Evolutionary conservation across 2,888 invertebrate species (phyloP).

Genomic region (Volucella inanis): DNA sequence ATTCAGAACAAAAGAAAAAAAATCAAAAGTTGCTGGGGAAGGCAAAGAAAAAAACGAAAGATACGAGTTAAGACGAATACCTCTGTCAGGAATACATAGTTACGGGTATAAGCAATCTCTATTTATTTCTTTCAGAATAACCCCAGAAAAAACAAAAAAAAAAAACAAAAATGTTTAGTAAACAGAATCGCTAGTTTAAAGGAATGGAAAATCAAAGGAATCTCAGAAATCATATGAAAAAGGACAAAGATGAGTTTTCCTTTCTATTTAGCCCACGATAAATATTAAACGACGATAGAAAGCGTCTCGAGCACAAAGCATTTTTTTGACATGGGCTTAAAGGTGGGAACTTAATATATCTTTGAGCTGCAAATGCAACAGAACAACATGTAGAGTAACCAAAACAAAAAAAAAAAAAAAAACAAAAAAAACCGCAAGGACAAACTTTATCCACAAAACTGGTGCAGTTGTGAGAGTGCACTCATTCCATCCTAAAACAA

Average conservation of each 20-base stretch:
- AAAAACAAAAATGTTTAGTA: neutral
- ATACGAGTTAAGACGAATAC: neutral
- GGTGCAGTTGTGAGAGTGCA: neutral
- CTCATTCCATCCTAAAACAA: neutral
- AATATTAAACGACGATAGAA: neutral
- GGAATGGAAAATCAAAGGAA: neutral
- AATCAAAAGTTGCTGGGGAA: neutral
- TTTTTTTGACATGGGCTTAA: neutral
- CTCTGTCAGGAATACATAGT: neutral
- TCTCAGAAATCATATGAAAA: neutral
- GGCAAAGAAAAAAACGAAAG: neutral
- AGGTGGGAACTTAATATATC: neutral
- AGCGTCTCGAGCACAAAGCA: neutral
- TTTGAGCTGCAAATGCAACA: conserved; percentile 14
- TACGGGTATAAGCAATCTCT: neutral
- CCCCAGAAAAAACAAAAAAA: neutral
- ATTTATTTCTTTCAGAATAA: conserved; percentile 7
- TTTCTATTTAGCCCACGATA: conserved; percentile 9
- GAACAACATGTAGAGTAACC: neutral
- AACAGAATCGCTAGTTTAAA: conserved; percentile 13
- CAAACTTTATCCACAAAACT: neutral
- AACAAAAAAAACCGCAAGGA: neutral
- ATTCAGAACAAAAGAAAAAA: conserved; percentile 1
- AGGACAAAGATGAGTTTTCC: neutral
- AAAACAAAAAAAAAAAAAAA: neutral